Evolutionary conservation across 2,888 invertebrate species (phyloP).

Genomic region (Eilema caniola): DNA sequence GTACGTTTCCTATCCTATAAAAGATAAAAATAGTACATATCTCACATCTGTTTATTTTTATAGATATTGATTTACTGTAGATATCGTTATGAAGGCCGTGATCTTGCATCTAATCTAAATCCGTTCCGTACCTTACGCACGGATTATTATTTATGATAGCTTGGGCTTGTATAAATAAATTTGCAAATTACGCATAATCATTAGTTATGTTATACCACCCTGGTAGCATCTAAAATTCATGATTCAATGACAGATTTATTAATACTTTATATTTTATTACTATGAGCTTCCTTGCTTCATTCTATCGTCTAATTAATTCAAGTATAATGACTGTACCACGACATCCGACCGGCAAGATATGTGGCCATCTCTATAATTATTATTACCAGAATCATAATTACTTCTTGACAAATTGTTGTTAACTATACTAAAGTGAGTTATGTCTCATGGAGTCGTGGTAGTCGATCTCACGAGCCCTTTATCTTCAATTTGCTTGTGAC

Average conservation of each 20-base stretch:
- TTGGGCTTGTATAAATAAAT: neutral
- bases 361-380: slow-evolving; percentile 42
- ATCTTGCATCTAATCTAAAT: slow-evolving; percentile 13
- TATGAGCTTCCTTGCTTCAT: slow-evolving; percentile 40
- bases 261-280: slow-evolving; percentile 24
- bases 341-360: slow-evolving; percentile 42
- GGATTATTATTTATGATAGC: neutral
- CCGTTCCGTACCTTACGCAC: slow-evolving; percentile 7
- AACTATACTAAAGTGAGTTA: slow-evolving; percentile 41
- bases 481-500: slow-evolving; percentile 8
- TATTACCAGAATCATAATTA: slow-evolving; percentile 49
- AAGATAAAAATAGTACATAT: neutral
- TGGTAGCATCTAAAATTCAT: neutral
- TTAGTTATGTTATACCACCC: neutral
- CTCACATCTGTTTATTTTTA: neutral
- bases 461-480: slow-evolving; percentile 15
- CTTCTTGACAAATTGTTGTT: slow-evolving; percentile 48
- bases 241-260: too few relatives aligned
- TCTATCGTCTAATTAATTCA: slow-evolving; percentile 52
- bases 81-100: slow-evolving; percentile 13
- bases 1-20: neutral
- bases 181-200: slow-evolving; percentile 9
- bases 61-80: slow-evolving; percentile 4
- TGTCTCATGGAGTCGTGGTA: slow-evolving; percentile 28
- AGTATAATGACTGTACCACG: slow-evolving; percentile 36